Percentiles rank a stretch among this genome's conserved stretches.
These are phyloP conservation scores for Ophioderma brevispina DNA, from an alignment of 35 echinoderm and acorn worm genomes.

Conservation along the genomic window DNA sequence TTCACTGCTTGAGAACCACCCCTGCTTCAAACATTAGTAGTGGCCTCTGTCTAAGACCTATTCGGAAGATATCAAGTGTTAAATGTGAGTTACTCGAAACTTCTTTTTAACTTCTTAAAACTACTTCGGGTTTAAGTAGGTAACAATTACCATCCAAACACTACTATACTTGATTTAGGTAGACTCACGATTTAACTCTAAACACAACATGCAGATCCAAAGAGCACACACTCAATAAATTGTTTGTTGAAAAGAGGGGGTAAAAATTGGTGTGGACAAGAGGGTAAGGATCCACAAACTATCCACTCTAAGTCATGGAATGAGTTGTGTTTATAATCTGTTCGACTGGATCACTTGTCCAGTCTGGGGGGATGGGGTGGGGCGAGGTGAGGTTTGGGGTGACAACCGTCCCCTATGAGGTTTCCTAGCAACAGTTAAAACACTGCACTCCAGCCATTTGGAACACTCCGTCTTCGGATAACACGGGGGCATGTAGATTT, in stretches of 20 bases:
- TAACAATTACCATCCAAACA: background rate
- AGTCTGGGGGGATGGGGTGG: too few relatives aligned
- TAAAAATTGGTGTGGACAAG: too few relatives aligned
- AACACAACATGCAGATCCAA: background rate
- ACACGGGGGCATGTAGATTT: background rate
- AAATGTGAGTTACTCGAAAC: background rate
- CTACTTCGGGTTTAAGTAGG: too few relatives aligned
- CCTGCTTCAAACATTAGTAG: conserved; percentile 1
- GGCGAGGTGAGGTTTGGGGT: background rate
- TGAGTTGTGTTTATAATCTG: too few relatives aligned
- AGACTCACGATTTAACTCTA: background rate
- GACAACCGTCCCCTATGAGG: background rate
- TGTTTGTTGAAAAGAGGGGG: background rate
- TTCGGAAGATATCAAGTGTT: background rate
- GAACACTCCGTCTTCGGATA: background rate
- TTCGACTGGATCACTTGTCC: too few relatives aligned
- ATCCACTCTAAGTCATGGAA: too few relatives aligned
- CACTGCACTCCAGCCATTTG: background rate
- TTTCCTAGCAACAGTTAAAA: background rate
- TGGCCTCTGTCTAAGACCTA: background rate
- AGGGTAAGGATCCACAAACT: too few relatives aligned
- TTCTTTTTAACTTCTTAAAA: too few relatives aligned
- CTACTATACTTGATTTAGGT: background rate
- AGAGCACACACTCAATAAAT: background rate
- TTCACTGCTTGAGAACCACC: background rate